Evolutionary conservation across 1,140 invertebrate species (phyloP).

Genomic region (Neodiprion pinetum): DNA sequence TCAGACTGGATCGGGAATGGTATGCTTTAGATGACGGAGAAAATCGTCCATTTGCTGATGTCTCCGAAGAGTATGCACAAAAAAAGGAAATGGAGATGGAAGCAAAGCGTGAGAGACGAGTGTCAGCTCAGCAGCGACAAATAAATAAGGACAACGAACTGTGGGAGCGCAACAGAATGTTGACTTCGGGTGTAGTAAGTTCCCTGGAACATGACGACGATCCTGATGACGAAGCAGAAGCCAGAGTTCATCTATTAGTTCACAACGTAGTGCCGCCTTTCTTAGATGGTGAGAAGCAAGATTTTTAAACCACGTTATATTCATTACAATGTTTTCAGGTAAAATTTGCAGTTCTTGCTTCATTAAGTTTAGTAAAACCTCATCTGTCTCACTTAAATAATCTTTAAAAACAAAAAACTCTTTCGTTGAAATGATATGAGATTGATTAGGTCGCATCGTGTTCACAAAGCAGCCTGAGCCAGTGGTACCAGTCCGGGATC

Average conservation of each 20-base stretch:
- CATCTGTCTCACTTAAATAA: conserved; percentile 4
- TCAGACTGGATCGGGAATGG: conserved; percentile 92
- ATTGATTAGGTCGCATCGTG: conserved; percentile 76
- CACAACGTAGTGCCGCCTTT: conserved; percentile 99
- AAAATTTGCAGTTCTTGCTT: neutral
- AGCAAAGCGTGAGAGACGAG: conserved; percentile 86
- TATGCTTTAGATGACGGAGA: conserved; percentile 93
- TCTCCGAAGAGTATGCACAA: conserved; percentile 89
- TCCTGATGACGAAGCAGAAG: conserved; percentile 91
- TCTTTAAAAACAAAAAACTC: neutral
- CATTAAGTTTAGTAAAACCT: conserved; percentile 14
- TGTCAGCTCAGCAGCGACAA: conserved; percentile 94
- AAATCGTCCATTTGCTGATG: conserved; percentile 89
- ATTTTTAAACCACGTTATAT: conserved; percentile 11
- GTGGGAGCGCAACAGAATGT: conserved; percentile 98
- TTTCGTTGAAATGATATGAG: neutral
- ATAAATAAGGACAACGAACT: conserved; percentile 97
- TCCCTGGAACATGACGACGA: conserved; percentile 91
- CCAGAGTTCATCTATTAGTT: conserved; percentile 94
- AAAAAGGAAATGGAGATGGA: conserved; percentile 93
- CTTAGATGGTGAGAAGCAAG: conserved; percentile 77
- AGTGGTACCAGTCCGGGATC: conserved; percentile 78
- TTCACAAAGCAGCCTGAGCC: conserved; percentile 98
- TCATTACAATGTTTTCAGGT: conserved; percentile 7
- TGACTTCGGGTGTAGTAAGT: conserved; percentile 94